These are phyloP conservation scores for Chaetura pelagica DNA, from an alignment of 2,113 vertebrate genomes.

Conservation along the genomic window DNA sequence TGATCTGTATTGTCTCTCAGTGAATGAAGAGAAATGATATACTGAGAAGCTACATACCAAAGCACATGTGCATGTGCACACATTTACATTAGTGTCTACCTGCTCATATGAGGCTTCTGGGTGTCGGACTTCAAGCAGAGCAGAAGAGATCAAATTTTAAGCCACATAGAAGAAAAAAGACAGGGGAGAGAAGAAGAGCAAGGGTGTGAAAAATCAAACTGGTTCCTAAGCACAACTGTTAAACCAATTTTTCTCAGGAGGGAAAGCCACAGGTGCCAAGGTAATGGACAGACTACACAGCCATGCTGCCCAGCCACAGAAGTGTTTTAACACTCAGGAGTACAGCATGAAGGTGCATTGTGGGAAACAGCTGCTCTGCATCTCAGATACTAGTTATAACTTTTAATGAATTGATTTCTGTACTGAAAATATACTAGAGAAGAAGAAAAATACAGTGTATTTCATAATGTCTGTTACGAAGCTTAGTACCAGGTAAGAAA, in stretches of 20 bases:
- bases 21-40: not conserved
- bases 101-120: not conserved
- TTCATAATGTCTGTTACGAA: not conserved
- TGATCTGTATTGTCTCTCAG: not conserved
- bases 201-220: not conserved
- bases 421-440: not conserved
- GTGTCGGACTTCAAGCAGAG: not conserved
- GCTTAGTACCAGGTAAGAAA: not conserved
- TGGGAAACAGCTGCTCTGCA: not conserved
- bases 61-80: rapidly evolving
- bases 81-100: not conserved
- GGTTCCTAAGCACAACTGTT: not conserved
- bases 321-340: rapidly evolving
- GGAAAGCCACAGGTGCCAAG: not conserved
- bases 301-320: not conserved
- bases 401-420: not conserved
- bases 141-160: not conserved
- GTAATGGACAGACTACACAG: not conserved
- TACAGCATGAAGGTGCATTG: rapidly evolving
- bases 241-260: not conserved
- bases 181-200: not conserved
- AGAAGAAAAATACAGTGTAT: not conserved
- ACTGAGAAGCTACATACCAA: not conserved
- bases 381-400: not conserved
- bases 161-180: not conserved